Evolutionary conservation across 2,888 invertebrate species (phyloP), one percentile per base, ranked within the genome.

Genomic region (Chromoteleia sp.): DNA sequence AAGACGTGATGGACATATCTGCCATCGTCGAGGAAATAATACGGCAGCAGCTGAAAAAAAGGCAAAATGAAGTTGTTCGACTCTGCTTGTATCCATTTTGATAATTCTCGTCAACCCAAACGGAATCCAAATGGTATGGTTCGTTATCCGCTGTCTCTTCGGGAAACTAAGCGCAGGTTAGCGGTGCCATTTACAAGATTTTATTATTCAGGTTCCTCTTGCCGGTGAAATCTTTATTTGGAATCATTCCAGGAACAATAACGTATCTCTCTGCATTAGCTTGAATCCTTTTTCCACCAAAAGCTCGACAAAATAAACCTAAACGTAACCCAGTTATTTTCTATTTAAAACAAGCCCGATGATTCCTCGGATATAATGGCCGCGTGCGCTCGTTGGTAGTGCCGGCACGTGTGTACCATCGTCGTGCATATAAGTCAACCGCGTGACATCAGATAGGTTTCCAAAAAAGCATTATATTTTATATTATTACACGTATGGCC

Each of bases 221-320:
- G 86, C 85, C 87, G 87, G 86, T 89, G 89, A 89, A 92, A 91
- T 91, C 91, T 92, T 91, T 91, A 91, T 92, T 91, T 91, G 88
- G 88, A 91, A 92, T 91, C 92, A 91, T 92, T 92, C 91, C 91
- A 91, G 89, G 92, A 91, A 92, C 91, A 91, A 91, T 91, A 92
- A 92, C 89, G 87, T 88, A 87, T 87, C 86, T 84, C 81, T 83
- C 17, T 79, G 63, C 75, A 58, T 67, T 74, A 78, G 65, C 61
- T 48, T 59, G 58, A 30, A 45, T 76, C 67, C 61, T 70, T 74
- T 45, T 73, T 54, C 75, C 76, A 70, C 71, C 77, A 61, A 81
- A 82, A 67, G 76, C 78, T 87, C 84, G 15, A 86, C 89, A 88
- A 91, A n/a, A 90, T 90, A 91, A 90, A 91, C 88, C 87, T 88